These are phyloP conservation scores for Limnephilus lunatus DNA, from an alignment of 2,888 invertebrate species.

Conservation along the genomic window DNA sequence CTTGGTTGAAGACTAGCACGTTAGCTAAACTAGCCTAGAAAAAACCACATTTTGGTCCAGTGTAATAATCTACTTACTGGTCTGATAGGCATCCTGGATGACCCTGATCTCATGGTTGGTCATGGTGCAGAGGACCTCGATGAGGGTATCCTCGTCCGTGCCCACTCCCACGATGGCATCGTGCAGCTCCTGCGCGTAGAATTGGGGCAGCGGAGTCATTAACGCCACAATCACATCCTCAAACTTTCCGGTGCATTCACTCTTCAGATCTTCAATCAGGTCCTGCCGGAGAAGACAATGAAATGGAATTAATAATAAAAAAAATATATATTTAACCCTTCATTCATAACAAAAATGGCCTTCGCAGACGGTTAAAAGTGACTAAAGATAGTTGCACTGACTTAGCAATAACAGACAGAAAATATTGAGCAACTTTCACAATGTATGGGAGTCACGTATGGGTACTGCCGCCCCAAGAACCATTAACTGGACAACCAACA, in stretches of 20 bases:
- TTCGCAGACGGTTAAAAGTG: too few species aligned
- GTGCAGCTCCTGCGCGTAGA: conserved; percentile 89
- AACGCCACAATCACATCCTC: conserved; percentile 89
- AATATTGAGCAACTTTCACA: background rate
- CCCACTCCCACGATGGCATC: conserved; percentile 91
- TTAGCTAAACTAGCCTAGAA: too few species aligned
- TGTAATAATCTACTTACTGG: conserved; percentile 78
- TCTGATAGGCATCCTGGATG: conserved; percentile 86
- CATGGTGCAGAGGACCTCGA: conserved; percentile 93
- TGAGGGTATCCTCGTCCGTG: conserved; percentile 90
- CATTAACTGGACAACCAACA: too few species aligned
- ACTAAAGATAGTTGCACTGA: background rate
- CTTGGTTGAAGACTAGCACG: too few species aligned
- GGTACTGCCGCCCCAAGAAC: too few species aligned
- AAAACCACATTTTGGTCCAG: too few species aligned
- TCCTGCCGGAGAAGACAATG: conserved; percentile 74
- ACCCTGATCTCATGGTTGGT: conserved; percentile 90
- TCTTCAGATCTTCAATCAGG: conserved; percentile 89
- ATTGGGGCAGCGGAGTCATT: conserved; percentile 90
- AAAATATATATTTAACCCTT: too few species aligned
- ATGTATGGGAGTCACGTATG: background rate
- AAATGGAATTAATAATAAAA: background rate
- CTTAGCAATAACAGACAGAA: background rate
- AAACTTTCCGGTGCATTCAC: conserved; percentile 93
- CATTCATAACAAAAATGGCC: too few species aligned